Base-by-base conservation (phyloP, 2,888 invertebrate genomes). In the Adineta ricciae region DNA sequence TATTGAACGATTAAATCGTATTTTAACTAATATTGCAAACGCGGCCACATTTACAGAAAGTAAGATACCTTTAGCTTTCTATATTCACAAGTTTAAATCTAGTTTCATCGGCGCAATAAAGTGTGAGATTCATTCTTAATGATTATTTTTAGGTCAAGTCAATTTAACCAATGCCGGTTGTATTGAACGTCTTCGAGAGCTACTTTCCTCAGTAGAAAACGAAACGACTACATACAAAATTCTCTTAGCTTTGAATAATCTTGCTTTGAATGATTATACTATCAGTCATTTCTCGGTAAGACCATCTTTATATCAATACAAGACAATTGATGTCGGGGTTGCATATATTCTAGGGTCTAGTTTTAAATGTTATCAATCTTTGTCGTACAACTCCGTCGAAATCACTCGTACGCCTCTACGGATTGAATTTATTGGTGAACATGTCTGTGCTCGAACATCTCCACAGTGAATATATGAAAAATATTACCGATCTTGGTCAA, bases 111-210 rank as follows among this genome's bases (percentile, higher is more conserved):
- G n/a, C n/a, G n/a, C n/a, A n/a, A n/a, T n/a, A n/a, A n/a, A n/a
- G n/a, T n/a, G n/a, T 46, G 46, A 46, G 11, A 46, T 8, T 50
- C 3, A 19, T 50, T 3, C 2, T 50, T 50, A 2, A 50, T 50
- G 14, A 19, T 19, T 72, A 16, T 36, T 36, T 38, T 38, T 78
- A 78, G 78, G 14, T 78, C 78, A 78, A 78, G 16, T 78, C 8
- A 41, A 78, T 78, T n/a, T 78, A 41, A 19, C 78, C 24, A 78
- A 78, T 78, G 78, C 78, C 41, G 78, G 78, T 41, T 78, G 78
- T 7, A 78, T 78, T 5, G 19, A 7, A 19, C 78, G 78, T n/a
- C 41, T 78, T n/a, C 78, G 41, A 11, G 41, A 41, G 11, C 7
- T 78, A 0, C 41, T 78, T 41, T 41, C 3, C 14, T 2, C 24